Percentiles rank a stretch among this genome's conserved stretches.
phyloP scores from a whole-genome alignment of 2,113 vertebrate species.

The Carassius carassius region DNA sequence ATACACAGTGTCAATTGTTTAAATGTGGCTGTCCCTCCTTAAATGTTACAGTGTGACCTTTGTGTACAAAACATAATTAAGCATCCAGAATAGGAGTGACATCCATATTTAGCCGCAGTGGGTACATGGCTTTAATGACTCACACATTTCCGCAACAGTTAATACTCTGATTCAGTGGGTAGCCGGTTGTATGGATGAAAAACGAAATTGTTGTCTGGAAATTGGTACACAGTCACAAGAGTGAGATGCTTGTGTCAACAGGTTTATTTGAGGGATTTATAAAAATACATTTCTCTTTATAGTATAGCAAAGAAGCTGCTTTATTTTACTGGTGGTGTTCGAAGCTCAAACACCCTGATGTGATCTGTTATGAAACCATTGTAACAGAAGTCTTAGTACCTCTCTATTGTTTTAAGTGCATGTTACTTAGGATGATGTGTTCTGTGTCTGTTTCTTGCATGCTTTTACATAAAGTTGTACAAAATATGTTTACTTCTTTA shows the following conservation, averaged over 20 bases:
- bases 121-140: background rate
- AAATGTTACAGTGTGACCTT: background rate
- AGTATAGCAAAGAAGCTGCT: background rate
- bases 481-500: background rate
- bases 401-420: background rate
- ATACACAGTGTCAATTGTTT: background rate
- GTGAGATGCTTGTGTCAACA: background rate
- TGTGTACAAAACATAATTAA: background rate
- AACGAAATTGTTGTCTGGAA: background rate
- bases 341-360: background rate
- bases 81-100: background rate
- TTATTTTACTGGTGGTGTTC: background rate
- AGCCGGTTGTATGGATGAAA: background rate
- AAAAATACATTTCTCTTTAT: background rate
- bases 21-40: background rate
- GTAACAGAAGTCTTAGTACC: background rate
- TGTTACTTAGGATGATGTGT: background rate
- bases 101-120: background rate
- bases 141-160: background rate
- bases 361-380: background rate
- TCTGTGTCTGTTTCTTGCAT: constrained; percentile 26
- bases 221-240: background rate
- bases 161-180: background rate
- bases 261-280: background rate
- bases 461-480: background rate